Base-by-base conservation (phyloP, 23 tunicate species). In the Styela clava region DNA sequence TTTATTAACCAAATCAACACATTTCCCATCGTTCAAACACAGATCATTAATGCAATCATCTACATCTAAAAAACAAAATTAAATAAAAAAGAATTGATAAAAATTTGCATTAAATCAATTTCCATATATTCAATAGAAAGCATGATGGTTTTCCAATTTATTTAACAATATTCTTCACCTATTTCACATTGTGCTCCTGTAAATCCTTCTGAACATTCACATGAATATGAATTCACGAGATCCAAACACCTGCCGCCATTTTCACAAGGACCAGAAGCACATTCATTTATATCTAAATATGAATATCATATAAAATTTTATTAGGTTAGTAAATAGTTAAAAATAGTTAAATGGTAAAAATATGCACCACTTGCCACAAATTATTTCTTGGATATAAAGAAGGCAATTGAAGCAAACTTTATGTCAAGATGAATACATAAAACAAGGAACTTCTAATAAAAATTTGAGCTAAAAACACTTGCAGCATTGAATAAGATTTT, bases 21-120 rank as follows among this genome's bases (percentile, higher is more conserved):
- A 92, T 33, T 83, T 79, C 64, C 88, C 97, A 52, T 79, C 86
- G 63, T 92, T 86, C 52, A 73, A 79, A 79, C 97, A 92, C n/a
- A 92, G 97, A 65, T 83, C 31, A 34, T 79, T 18, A 22, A 67
- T 22, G 24, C 71, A 67, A 0, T 67, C 71, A 67, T 67, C 31
- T 16, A 67, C 22, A 67, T 67, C 71, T 67, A 44, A 44, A 44
- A 12, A 29, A 0, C 30, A 67, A 67, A 18, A 67, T 25, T 19
- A 67, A 67, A 29, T 67, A 25, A 67, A 25, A 67, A 27, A 67
- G 16, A 67, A 16, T 67, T 61, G n/a, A n/a, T n/a, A n/a, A n/a
- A n/a, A n/a, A n/a, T n/a, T n/a, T n/a, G n/a, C n/a, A n/a, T n/a
- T n/a, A n/a, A n/a, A n/a, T n/a, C n/a, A n/a, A n/a, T n/a, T n/a